Evolutionary conservation across 2,113 vertebrate species (phyloP), one percentile per base, ranked within the genome.

Genomic region (Empidonax alnorum): DNA sequence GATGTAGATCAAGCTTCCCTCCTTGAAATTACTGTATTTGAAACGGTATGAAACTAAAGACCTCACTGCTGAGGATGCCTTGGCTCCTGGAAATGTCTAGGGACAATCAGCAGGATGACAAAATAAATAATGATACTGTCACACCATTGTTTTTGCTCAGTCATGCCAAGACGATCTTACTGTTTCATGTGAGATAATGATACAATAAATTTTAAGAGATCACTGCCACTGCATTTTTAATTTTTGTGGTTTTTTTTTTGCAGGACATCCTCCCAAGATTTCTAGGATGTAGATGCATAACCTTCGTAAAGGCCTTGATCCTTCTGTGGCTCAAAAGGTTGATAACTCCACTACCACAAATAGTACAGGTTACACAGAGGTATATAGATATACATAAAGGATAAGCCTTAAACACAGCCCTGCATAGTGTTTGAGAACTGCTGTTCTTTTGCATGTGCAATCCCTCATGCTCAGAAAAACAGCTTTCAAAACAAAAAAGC

Each of bases 121-220:
- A 85, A 94, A 93, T 78, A 95, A 95, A 83, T 89, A 69, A 93
- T 42, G 28, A 78, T 67, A 61, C 14, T 56, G 22, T 78, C 72
- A 90, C 7, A 65, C n/a, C 76, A 83, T 75, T 95, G 56, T 86
- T 96, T 94, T 86, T 86, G 56, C 50, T 90, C 91, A 92, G 72
- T 75, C 81, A 81, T 89, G 72, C 78, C 91, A 90, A 49, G 73
- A 80, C 0, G 0, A 78, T 68, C 82, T 88, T 90, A 89, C 56
- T 58, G 49, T 81, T 95, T 87, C 68, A 62, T 50, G 8, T 46
- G 59, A 93, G 61, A 93, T 90, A 95, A 95, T 24, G 82, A 88
- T 80, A 47, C 52, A 75, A 95, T 93, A 95, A 90, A 96, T 94
- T 82, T 94, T 90, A 68, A 42, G 37, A 61, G 35, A 90, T 77